Evolutionary conservation across 2,113 vertebrate species (phyloP), one percentile per base, ranked within the genome.

Genomic region (Merops nubicus): DNA sequence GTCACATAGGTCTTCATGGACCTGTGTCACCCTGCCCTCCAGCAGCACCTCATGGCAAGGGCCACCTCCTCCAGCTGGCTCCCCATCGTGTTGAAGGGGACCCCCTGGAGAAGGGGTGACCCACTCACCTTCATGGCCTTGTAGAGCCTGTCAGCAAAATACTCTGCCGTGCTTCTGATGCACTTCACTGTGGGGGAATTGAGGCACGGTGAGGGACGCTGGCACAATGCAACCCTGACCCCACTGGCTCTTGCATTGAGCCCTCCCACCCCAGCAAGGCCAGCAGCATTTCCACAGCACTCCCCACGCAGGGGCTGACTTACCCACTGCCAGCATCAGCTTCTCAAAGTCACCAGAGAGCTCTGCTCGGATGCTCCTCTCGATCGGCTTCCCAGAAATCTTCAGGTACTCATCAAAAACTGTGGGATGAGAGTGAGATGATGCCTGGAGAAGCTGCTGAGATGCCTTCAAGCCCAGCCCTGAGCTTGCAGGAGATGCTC

Each of bases 341-440:
- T 98, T 99, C 97, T 99, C 99, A 43, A 99, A 99, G 97, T 99
- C 99, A 34, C 99, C 99, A 0, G 99, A 99, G 72, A 99, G 98
- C 96, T 99, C 99, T 10, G 73, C 98, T 57, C 99, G 98, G 93
- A 99, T 99, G 97, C 99, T 99, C 91, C 99, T 98, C 95, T 99
- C 99, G 0, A 99, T 99, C 0, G 98, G 98, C 91, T 98, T 98
- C 95, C 99, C 99, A 0, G 98, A 97, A 85, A 99, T 98, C 98
- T 98, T 99, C 97, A 99, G 97, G 65, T 99, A 99, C 43, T 98
- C 99, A 12, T 99, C 99, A 84, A 99, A 99, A 72, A 99, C 99
- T 99, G 97, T 2, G 20, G 54, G 54, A 81, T 3, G 47, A 77
- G 38, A 93, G 62, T 0, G 6, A 42, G 57, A 62, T 70, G 67